Base-by-base conservation (phyloP, 2,797 vertebrate species). In the Gambusia yucatana region DNA sequence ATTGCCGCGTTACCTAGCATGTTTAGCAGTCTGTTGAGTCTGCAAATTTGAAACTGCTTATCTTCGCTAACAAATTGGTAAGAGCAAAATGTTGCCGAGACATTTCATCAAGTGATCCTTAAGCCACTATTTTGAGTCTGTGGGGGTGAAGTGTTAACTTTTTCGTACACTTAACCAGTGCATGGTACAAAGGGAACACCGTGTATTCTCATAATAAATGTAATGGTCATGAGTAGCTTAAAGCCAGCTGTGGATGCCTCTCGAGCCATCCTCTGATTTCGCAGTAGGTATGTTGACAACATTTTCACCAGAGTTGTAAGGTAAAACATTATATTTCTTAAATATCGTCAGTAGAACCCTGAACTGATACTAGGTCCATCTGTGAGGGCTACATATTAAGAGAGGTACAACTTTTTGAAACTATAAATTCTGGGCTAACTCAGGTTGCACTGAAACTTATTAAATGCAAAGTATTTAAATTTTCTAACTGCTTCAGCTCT, bases 1-100 rank as follows among this genome's bases (percentile, higher is more conserved):
- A 76, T 73, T 81, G 80, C 11, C 33, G 69, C 69, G 83, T 70
- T 43, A 76, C 78, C 74, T 79, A 87, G 75, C 83, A 52, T 55
- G 59, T 67, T 75, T 84, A 86, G 79, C 82, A 65, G 6, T 73
- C 14, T 72, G 65, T 39, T 67, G 39, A 71, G 43, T 63, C 48
- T 77, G 50, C 25, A 25, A 33, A 76, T 70, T n/a, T 33, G 28
- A 43, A 17, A 6, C n/a, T 48, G 65, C 71, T 77, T 77, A 79
- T 55, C 4, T 28, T 59, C 44, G 47, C 71, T 36, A 67, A 17
- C 9, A 50, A 75, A 30, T 6, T 59, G 43, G 3, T 67, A 28
- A 52, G 8, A n/a, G 1, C 13, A 2, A 72, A 28, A 67, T 36
- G 43, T 20, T 74, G 1, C 5, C 3, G 9, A 5, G 6, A 9